A percentile compares a stretch with the other conserved stretches of the same genome.
Evolutionary conservation across 2,113 vertebrate genomes (phyloP).

Genomic region (Oncorhynchus masou): DNA sequence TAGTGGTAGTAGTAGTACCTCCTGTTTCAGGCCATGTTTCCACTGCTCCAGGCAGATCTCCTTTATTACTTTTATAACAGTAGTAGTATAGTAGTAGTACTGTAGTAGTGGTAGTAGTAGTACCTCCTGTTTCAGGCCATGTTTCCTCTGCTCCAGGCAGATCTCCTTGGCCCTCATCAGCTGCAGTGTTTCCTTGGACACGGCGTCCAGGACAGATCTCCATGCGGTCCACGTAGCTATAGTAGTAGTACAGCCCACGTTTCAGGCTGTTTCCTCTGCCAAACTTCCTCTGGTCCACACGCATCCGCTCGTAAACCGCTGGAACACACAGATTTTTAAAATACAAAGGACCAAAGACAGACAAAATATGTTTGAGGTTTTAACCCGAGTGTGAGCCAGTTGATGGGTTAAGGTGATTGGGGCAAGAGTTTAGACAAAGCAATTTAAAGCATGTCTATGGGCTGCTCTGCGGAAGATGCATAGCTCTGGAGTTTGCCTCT

Average conservation of each 20-base stretch:
- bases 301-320: conserved; percentile 93
- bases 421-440: not conserved
- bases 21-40: too few species aligned
- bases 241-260: too few species aligned
- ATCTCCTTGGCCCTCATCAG: conserved; percentile 98
- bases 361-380: not conserved
- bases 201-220: conserved; percentile 90
- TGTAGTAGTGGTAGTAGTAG: not conserved
- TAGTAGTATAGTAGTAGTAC: too few species aligned
- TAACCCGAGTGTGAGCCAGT: not conserved
- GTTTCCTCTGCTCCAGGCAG: conserved; percentile 94
- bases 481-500: not conserved
- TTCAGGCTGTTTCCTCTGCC: too few species aligned
- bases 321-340: conserved; percentile 3
- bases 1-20: too few species aligned
- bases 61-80: too few species aligned
- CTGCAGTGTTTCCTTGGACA: conserved; percentile 95
- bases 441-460: conserved; percentile 4
- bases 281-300: conserved; percentile 92
- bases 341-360: too few species aligned
- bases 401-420: conserved; percentile 24
- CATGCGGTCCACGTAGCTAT: conserved; percentile 93
- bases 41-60: too few species aligned
- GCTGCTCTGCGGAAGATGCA: not conserved
- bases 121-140: conserved; percentile 92